These are phyloP conservation scores for Nestor notabilis DNA, from an alignment of 2,113 vertebrate species.

Conservation along the genomic window DNA sequence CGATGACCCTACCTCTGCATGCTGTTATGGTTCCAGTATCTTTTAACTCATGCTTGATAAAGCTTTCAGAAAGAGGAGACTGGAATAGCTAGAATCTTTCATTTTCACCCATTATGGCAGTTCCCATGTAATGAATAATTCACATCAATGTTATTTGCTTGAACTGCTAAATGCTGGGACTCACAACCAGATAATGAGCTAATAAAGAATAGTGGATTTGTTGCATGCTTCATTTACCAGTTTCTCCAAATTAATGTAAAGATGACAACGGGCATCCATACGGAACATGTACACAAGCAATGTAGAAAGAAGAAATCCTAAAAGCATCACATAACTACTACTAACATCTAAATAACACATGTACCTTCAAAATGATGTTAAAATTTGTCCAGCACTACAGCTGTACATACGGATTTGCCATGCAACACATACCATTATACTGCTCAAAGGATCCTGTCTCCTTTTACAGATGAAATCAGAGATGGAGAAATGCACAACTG, in stretches of 20 bases:
- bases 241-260: background rate
- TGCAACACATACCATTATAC: too few species aligned
- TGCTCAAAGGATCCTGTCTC: background rate
- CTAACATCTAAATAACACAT: background rate
- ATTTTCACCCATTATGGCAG: background rate
- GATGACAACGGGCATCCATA: background rate
- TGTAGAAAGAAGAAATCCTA: background rate
- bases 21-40: background rate
- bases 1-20: background rate
- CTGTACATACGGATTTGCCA: background rate
- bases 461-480: background rate
- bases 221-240: background rate
- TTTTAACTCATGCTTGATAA: background rate
- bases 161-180: background rate
- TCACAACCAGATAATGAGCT: constrained; percentile 11
- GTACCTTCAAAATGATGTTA: background rate
- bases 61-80: background rate
- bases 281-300: background rate
- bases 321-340: background rate
- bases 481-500: background rate
- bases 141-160: background rate
- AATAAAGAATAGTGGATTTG: background rate
- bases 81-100: background rate
- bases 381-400: background rate
- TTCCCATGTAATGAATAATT: constrained; percentile 16